Percentiles rank a stretch among this genome's conserved stretches.
These are phyloP conservation scores for Drosophila merina DNA, from an alignment of 2,888 invertebrate genomes.

Conservation along the genomic window DNA sequence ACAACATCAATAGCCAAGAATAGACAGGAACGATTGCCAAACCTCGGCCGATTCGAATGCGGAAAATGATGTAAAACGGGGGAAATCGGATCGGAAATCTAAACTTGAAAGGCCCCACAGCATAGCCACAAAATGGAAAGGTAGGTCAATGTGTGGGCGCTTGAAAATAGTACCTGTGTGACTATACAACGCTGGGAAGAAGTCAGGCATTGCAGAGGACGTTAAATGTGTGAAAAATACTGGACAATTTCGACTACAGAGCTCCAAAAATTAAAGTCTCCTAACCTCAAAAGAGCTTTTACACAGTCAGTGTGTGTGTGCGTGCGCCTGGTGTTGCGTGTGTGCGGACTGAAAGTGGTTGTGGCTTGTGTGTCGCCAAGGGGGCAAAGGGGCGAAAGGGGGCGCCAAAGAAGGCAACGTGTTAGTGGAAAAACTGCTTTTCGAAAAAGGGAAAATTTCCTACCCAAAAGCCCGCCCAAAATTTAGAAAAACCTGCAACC, in stretches of 20 bases:
- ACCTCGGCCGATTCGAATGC: slow-evolving; percentile 54
- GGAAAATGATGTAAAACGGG: slow-evolving; percentile 68
- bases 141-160: slow-evolving; percentile 82
- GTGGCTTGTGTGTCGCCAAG: slow-evolving; percentile 53
- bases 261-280: slow-evolving; percentile 52
- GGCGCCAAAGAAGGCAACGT: slow-evolving; percentile 48
- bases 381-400: slow-evolving; percentile 33
- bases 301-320: slow-evolving; percentile 33
- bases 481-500: slow-evolving; percentile 11
- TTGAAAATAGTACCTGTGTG: slow-evolving; percentile 49
- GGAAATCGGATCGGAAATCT: slow-evolving; percentile 43
- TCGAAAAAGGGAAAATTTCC: slow-evolving; percentile 46
- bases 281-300: slow-evolving; percentile 79
- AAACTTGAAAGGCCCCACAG: slow-evolving; percentile 66
- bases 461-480: slow-evolving; percentile 47
- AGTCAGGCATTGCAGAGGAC: slow-evolving; percentile 29
- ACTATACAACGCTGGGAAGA: slow-evolving; percentile 43
- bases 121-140: slow-evolving; percentile 81
- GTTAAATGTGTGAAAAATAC: slow-evolving; percentile 62
- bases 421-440: slow-evolving; percentile 79
- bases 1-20: slow-evolving; percentile 44
- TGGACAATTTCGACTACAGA: slow-evolving; percentile 60
- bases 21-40: slow-evolving; percentile 47
- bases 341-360: slow-evolving; percentile 74
- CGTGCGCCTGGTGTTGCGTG: slow-evolving; percentile 20